phyloP scores from a whole-genome alignment of 2,797 vertebrate species.

The Falco biarmicus region DNA sequence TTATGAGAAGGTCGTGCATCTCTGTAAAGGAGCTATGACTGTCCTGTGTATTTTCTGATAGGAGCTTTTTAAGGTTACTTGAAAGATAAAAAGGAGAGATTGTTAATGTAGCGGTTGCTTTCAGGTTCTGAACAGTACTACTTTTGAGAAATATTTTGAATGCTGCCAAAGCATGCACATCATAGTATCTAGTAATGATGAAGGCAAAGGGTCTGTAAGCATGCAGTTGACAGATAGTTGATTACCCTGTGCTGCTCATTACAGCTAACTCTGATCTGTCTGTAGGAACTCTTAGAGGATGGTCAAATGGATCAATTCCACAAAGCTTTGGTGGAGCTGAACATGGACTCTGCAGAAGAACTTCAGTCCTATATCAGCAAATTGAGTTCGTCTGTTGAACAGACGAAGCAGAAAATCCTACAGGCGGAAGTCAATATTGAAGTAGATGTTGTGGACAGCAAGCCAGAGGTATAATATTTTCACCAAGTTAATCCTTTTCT shows the following conservation, averaged over 20 bases:
- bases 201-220: background rate
- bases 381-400: slow-evolving; percentile 88
- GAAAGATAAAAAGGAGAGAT: background rate
- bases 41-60: background rate
- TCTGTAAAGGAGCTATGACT: background rate
- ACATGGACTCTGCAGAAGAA: slow-evolving; percentile 98
- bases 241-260: background rate
- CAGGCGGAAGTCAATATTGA: slow-evolving; percentile 83
- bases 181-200: background rate
- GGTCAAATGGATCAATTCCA: slow-evolving; percentile 94
- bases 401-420: slow-evolving; percentile 85
- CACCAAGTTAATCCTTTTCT: background rate
- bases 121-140: background rate
- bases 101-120: background rate
- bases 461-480: slow-evolving; percentile 81
- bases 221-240: background rate
- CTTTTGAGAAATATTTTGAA: background rate
- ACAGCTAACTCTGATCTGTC: background rate
- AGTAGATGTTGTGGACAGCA: slow-evolving; percentile 84
- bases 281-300: slow-evolving; percentile 91
- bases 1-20: background rate
- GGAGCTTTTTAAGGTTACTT: background rate
- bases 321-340: slow-evolving; percentile 91
- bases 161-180: background rate
- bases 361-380: slow-evolving; percentile 96